These are phyloP conservation scores for Eremophila alpestris DNA, from an alignment of 2,797 vertebrate genomes.

Conservation along the genomic window DNA sequence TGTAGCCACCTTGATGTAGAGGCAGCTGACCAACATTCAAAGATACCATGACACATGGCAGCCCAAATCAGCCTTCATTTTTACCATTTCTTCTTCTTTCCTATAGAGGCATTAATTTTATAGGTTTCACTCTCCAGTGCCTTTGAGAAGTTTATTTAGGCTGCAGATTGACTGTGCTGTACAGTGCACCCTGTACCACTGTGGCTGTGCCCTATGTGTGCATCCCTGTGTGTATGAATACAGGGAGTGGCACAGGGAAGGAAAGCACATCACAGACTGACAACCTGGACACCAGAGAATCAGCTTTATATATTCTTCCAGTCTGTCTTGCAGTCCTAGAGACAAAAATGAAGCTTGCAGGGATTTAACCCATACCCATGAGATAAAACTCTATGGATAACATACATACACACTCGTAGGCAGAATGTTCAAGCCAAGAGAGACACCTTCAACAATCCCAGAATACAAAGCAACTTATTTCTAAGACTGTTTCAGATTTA, in stretches of 20 bases:
- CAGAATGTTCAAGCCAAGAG: neutral
- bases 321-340: neutral
- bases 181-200: no score
- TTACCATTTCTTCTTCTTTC: neutral
- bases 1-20: neutral
- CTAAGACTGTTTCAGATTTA: neutral
- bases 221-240: no score
- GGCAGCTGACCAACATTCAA: neutral
- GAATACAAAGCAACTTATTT: neutral
- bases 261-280: neutral
- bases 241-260: neutral
- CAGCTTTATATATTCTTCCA: neutral
- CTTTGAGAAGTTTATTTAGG: neutral
- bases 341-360: neutral
- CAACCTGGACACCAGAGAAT: neutral
- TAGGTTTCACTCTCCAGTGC: neutral
- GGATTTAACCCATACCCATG: neutral
- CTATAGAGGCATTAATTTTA: neutral
- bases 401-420: neutral
- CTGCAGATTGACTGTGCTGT: neutral
- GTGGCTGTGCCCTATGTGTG: fast-evolving
- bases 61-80: neutral
- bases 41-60: neutral
- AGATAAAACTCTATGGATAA: neutral
- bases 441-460: neutral